Conservation (phyloP, 2,797 vertebrate genomes). For the Phoebastria nigripes region DNA sequence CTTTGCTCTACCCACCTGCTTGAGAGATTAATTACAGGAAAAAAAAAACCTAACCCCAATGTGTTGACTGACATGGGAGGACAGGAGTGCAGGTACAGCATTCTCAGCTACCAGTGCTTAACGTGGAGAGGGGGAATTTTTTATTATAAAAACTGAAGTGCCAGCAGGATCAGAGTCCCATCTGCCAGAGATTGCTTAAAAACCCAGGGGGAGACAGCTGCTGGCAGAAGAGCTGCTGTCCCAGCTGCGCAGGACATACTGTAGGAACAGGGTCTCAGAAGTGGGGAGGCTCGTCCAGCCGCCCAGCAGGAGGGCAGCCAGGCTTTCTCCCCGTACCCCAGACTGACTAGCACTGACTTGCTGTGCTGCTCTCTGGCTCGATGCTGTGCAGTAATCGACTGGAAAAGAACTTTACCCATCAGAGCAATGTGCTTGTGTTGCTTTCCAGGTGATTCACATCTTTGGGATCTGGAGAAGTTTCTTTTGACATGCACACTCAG, state of each 20-base stretch:
- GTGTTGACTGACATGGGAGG: not conserved
- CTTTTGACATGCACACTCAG: not conserved
- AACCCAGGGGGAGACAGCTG: not conserved
- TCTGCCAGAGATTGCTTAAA: not conserved
- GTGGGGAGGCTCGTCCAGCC: not conserved
- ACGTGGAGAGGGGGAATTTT: no score
- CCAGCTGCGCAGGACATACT: fast-evolving
- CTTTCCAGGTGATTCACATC: not conserved
- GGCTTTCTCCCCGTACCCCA: fast-evolving
- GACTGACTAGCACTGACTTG: fast-evolving
- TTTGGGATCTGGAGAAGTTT: not conserved
- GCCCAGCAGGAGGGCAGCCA: not conserved
- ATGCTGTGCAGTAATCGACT: not conserved
- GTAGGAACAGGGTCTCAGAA: fast-evolving
- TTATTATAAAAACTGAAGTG: not conserved
- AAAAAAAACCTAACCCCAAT: fast-evolving
- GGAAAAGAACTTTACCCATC: not conserved
- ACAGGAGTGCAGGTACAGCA: not conserved
- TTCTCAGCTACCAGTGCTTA: not conserved
- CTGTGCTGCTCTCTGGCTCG: fast-evolving
- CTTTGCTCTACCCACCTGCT: not conserved
- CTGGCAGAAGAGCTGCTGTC: not conserved
- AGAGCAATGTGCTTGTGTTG: not conserved
- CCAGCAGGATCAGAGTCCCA: not conserved
- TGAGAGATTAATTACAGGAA: not conserved